These are phyloP conservation scores for Lissonota sp. DNA, from an alignment of 2,888 invertebrate species.

Conservation along the genomic window DNA sequence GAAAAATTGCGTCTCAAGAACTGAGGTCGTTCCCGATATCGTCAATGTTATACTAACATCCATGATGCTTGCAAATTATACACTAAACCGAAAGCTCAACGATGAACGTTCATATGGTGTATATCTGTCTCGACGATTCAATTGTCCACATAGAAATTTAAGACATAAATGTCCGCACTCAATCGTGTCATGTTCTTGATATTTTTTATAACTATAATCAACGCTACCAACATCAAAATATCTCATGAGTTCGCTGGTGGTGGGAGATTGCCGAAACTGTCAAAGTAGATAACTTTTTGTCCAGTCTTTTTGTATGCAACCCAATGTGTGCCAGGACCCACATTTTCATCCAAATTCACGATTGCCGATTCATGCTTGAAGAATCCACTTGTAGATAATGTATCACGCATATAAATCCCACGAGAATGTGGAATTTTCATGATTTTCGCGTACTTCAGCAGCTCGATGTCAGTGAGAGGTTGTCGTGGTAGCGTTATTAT, in stretches of 20 bases:
- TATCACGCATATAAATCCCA: slow-evolving; percentile 57
- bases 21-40: slow-evolving; percentile 68
- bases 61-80: slow-evolving; percentile 37
- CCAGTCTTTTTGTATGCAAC: slow-evolving; percentile 45
- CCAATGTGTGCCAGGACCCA: slow-evolving; percentile 42
- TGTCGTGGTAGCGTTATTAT: no score
- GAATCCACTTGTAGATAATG: slow-evolving; percentile 55
- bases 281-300: slow-evolving; percentile 56
- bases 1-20: slow-evolving; percentile 69
- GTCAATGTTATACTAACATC: slow-evolving; percentile 71
- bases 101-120: slow-evolving; percentile 19
- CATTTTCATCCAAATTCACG: slow-evolving; percentile 66
- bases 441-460: no score
- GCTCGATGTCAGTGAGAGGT: no score
- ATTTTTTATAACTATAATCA: slow-evolving; percentile 56
- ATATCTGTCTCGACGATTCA: slow-evolving; percentile 32
- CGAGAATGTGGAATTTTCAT: no score
- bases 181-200: slow-evolving; percentile 60
- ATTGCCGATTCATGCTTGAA: slow-evolving; percentile 59
- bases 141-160: slow-evolving; percentile 53
- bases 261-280: slow-evolving; percentile 64
- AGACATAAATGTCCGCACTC: slow-evolving; percentile 63
- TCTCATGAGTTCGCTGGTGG: slow-evolving; percentile 45
- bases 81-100: not conserved
- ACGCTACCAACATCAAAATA: slow-evolving; percentile 61